Evolutionary conservation across 2,113 vertebrate genomes (phyloP), one percentile per base, ranked within the genome.

Genomic region (Ptilorrhoa leucosticta): DNA sequence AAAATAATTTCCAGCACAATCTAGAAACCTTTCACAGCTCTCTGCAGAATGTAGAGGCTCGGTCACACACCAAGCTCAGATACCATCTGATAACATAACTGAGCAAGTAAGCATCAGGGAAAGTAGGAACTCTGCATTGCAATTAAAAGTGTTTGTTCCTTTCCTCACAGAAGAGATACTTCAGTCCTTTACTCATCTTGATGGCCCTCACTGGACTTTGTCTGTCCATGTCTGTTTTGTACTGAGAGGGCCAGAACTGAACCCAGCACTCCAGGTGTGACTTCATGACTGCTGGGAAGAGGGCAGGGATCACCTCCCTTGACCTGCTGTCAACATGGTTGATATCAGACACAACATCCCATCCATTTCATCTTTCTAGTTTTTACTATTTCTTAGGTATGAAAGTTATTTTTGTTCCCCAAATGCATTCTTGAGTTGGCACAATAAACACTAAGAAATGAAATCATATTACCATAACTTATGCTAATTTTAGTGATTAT

Each of bases 301-400:
- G 10, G 14, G 15, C 15, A 70, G 70, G 12, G 15, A 58, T 15
- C 6, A 30, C 8, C 8, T 76, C 18, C 31, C 3, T 56, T 5
- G 2, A 37, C 6, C 14, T n/a, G 50, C 11, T 70, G 13, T 11
- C 15, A 77, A 27, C 4, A n/a, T 0, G 0, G 11, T 4, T 69
- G 10, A 18, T 56, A 54, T 33, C 13, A 13, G 24, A 65, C 11
- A 33, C 7, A 35, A 53, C 1, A 58, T 23, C 24, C 44, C 19
- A 53, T 33, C 17, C 31, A 56, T 23, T 89, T 53, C 0, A 69
- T 31, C 19, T 30, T 79, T 47, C 22, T 13, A 31, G 48, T 44
- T 85, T 79, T 64, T 44, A 69, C 1, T 61, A 21, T 73, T 86
- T 61, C 26, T 92, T 72, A 48, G 17, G 20, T 30, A 61, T 44